A percentile compares a stretch with the other conserved stretches of the same genome.
phyloP scores from a whole-genome alignment of 1,140 invertebrate species.

The Diploscapter pachys region DNA sequence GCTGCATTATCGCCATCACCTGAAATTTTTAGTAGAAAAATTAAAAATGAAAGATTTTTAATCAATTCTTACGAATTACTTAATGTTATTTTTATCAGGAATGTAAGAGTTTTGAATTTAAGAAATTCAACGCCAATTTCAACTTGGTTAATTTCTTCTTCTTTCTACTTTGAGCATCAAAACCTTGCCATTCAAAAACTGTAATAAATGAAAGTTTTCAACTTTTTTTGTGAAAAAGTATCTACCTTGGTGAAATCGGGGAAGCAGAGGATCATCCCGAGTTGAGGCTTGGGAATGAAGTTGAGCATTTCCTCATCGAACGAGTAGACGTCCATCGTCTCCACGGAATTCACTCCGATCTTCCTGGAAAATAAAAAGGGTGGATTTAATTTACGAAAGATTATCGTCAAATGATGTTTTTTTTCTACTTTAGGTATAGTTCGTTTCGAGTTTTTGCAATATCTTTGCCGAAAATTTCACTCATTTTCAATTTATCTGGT shows the following conservation, averaged over 20 bases:
- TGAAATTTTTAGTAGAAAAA: not conserved
- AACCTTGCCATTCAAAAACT: not conserved
- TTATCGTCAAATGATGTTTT: not conserved
- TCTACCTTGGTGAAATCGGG: slow-evolving; percentile 15
- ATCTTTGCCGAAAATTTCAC: not conserved
- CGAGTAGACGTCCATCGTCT: slow-evolving; percentile 34
- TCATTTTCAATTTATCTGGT: not conserved
- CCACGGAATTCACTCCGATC: slow-evolving; percentile 28
- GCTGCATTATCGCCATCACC: slow-evolving; percentile 19
- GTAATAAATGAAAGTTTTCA: no score
- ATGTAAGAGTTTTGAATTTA: no score
- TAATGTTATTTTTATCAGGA: no score
- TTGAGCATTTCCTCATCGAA: slow-evolving; percentile 36
- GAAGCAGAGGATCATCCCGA: slow-evolving; percentile 36
- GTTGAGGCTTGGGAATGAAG: slow-evolving; percentile 33
- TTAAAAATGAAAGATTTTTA: not conserved
- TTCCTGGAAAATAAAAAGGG: slow-evolving; percentile 29
- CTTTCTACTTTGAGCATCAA: slow-evolving; percentile 4
- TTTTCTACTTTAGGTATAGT: not conserved
- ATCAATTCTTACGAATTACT: no score
- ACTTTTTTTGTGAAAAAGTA: not conserved
- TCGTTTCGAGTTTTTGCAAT: slow-evolving; percentile 8
- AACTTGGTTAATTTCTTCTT: no score
- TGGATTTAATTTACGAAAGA: not conserved
- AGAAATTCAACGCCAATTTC: no score